Conservation (phyloP, 2,888 invertebrate species). For the Prenolepis imparis region DNA sequence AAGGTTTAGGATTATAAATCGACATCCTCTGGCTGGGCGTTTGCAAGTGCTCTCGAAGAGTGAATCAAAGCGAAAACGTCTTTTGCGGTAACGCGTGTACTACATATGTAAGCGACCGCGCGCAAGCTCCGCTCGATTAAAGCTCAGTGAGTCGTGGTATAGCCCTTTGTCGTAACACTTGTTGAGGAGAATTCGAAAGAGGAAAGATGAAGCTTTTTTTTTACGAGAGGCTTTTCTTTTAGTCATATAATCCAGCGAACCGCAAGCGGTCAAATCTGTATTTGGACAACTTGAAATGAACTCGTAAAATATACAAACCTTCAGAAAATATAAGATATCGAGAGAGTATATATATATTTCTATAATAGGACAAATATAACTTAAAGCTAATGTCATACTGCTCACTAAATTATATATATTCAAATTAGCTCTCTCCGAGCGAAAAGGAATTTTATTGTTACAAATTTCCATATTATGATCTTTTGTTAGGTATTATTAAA, state of each 20-base stretch:
- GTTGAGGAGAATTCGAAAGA: conserved; percentile 20
- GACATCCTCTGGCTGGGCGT: conserved; percentile 32
- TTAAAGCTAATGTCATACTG: not conserved
- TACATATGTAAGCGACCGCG: conserved; percentile 40
- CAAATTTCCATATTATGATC: not conserved
- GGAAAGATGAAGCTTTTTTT: conserved; percentile 1
- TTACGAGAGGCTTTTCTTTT: not conserved
- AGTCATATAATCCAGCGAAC: not conserved
- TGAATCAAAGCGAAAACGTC: conserved; percentile 59
- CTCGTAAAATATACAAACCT: not conserved
- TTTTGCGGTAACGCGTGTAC: conserved; percentile 45
- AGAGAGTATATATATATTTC: not conserved
- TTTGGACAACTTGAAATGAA: not conserved
- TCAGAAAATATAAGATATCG: not conserved
- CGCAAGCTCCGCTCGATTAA: conserved; percentile 62
- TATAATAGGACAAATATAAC: not conserved
- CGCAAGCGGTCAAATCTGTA: not conserved
- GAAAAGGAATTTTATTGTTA: not conserved
- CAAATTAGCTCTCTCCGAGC: not conserved
- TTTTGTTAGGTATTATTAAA: not conserved
- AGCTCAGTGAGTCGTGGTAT: conserved; percentile 60
- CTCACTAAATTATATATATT: not conserved
- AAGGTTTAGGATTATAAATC: conserved; percentile 61
- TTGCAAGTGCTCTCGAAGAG: conserved; percentile 53
- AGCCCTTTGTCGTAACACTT: conserved; percentile 62